phyloP scores from a whole-genome alignment of 2,888 invertebrate genomes.

The Melikaiella ostensackeni region DNA sequence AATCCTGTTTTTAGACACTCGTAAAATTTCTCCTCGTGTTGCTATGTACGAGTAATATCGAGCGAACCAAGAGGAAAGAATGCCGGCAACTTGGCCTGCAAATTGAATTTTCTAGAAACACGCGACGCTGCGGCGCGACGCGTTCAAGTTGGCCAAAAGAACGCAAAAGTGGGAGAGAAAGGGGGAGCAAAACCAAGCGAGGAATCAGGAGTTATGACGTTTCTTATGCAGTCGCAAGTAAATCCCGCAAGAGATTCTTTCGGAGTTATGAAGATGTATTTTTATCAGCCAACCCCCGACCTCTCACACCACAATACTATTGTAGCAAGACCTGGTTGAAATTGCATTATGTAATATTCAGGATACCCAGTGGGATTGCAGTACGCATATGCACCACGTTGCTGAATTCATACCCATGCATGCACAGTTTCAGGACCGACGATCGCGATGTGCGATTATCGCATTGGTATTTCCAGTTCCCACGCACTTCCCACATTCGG shows the following conservation, averaged over 20 bases:
- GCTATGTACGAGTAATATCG: conserved; percentile 12
- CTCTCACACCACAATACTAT: conserved; percentile 43
- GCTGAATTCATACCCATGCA: conserved; percentile 49
- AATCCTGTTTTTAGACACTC: conserved; percentile 27
- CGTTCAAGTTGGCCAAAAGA: conserved; percentile 22
- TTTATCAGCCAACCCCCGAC: conserved; percentile 49
- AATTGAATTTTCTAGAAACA: conserved; percentile 34
- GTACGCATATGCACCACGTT: conserved; percentile 41
- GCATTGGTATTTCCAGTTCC: conserved; percentile 54
- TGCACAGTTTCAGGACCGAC: conserved; percentile 22
- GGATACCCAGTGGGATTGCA: conserved; percentile 54
- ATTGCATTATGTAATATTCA: conserved; percentile 73
- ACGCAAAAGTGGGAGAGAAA: conserved; percentile 7
- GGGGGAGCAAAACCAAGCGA: background rate
- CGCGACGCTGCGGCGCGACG: conserved; percentile 32
- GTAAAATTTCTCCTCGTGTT: conserved; percentile 18
- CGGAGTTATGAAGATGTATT: conserved; percentile 55
- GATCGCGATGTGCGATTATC: conserved; percentile 52
- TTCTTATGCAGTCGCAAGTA: conserved; percentile 35
- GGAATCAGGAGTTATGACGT: background rate
- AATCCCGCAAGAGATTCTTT: conserved; percentile 54
- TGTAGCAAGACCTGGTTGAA: conserved; percentile 63
- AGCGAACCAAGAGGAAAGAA: conserved; percentile 23
- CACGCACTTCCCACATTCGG: conserved; percentile 47
- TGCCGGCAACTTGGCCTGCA: conserved; percentile 31